Base-by-base conservation (phyloP, 2,113 vertebrate genomes). In the Lichenostomus cassidix region DNA sequence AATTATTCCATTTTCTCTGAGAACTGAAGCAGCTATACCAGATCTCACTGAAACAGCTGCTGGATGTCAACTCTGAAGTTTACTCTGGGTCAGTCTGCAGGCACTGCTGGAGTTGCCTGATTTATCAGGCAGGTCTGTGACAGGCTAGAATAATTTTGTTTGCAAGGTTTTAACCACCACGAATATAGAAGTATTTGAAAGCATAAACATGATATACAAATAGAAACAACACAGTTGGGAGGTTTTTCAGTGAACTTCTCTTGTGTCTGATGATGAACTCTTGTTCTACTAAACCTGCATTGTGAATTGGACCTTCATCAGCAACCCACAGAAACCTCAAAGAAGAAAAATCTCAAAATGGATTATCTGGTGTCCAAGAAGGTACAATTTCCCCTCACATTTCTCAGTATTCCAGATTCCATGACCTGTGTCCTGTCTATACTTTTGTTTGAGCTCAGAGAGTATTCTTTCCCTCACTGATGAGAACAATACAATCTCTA, bases 391-490 rank as follows among this genome's bases (percentile, higher is more conserved):
- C 35, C 60, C 70, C 9, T 25, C 67, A 24, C 1, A 7, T 53
- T 70, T 84, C 39, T 74, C 16, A 7, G 12, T 71, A 18, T 78
- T 84, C 29, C 35, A 63, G 10, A 37, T 52, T 81, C 7, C 35
- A 29, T 42, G 15, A 37, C 9, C 31, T 29, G 2, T 58, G 8
- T 69, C 8, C 37, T 0, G 0, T 29, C 35, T 20, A 7, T 15
- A 24, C 2, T 52, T 77, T 28, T 63, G 3, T 58, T 47, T 50
- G 55, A 67, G 29, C 7, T 81, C 29, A 65, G 5, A 24, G 18
- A 63, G 3, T 24, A 28, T 76, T 46, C 29, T 64, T 92, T 77
- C 24, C 12, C 22, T n/a, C 63, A 29, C 7, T 31, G 22, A 29
- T 41, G 25, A 28, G 20, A 91, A 33, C 24, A 59, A 46, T 28